A percentile compares a stretch with the other conserved stretches of the same genome.
phyloP scores from a whole-genome alignment of 2,797 vertebrate species.

The Ispidina lecontei region DNA sequence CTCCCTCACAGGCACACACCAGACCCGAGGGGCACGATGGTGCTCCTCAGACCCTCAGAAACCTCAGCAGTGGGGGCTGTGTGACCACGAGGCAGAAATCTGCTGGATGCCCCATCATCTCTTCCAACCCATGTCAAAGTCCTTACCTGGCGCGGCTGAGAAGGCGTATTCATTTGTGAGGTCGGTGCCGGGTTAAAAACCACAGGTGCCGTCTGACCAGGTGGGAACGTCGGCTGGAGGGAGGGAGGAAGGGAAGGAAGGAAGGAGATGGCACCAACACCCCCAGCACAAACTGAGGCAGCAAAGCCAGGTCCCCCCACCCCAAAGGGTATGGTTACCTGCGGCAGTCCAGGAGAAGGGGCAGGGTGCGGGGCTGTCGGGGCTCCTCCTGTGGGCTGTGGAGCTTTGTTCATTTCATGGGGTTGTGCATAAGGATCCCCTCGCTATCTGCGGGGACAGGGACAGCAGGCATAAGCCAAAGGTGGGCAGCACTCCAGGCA shows the following conservation, averaged over 20 bases:
- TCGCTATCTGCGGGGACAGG: conserved; percentile 83
- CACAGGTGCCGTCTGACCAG: conserved; percentile 88
- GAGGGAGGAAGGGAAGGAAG: neutral
- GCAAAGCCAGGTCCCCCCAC: neutral
- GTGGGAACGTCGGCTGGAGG: conserved; percentile 87
- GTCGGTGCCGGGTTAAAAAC: conserved; percentile 92
- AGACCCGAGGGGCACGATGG: fast-evolving
- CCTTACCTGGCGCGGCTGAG: conserved; percentile 93
- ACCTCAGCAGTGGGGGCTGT: fast-evolving
- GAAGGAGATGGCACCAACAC: neutral
- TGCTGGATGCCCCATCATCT: neutral
- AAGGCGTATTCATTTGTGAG: conserved; percentile 96
- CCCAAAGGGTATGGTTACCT: conserved; percentile 79
- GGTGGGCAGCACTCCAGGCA: neutral
- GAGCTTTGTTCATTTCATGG: conserved; percentile 99
- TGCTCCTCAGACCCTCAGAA: neutral
- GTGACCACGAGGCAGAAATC: neutral
- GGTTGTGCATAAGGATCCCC: conserved; percentile 94
- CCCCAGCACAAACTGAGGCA: fast-evolving
- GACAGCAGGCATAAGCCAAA: neutral
- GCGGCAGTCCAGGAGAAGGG: conserved; percentile 94
- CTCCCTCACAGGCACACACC: neutral
- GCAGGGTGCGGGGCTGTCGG: conserved; percentile 92
- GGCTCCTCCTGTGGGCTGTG: conserved; percentile 95
- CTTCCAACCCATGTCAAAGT: neutral